Conservation (phyloP, 2,797 vertebrate species). For the Falco concolor region DNA sequence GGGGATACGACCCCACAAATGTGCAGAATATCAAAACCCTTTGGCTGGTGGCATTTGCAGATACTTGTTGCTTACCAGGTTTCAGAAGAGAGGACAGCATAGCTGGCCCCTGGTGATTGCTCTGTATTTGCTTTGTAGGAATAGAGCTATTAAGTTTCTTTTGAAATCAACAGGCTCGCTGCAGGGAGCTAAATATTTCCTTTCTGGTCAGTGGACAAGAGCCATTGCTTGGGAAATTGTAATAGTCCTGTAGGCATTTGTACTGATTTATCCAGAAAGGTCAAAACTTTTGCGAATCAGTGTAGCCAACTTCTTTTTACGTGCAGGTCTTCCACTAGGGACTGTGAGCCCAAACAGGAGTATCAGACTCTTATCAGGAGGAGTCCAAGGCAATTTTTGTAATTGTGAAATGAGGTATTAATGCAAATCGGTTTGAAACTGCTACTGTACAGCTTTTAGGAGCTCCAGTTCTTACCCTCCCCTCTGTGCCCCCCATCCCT, state of each 20-base stretch:
- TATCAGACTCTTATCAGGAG: not conserved
- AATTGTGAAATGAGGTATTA: not conserved
- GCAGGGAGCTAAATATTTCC: not conserved
- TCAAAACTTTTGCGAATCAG: not conserved
- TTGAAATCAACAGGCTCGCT: not conserved
- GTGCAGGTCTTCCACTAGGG: not conserved
- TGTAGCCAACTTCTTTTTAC: not conserved
- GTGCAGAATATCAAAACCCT: not conserved
- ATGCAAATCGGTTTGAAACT: not conserved
- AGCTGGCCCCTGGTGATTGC: not conserved
- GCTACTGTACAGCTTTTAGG: not conserved
- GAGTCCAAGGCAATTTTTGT: not conserved
- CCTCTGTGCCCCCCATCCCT: not conserved
- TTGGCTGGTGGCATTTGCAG: not conserved
- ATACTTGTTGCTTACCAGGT: not conserved
- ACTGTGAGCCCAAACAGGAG: not conserved
- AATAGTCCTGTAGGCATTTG: not conserved
- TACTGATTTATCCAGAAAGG: not conserved
- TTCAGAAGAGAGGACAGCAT: not conserved
- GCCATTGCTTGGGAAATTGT: not conserved
- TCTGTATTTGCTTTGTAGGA: slow-evolving; percentile 9
- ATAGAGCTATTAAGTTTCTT: slow-evolving; percentile 6
- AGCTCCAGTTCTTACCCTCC: not conserved
- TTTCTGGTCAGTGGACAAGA: not conserved
- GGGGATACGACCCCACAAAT: not conserved